A percentile compares a stretch with the other conserved stretches of the same genome.
phyloP scores from a whole-genome alignment of 1,140 invertebrate genomes.

The Orussus abietinus region DNA sequence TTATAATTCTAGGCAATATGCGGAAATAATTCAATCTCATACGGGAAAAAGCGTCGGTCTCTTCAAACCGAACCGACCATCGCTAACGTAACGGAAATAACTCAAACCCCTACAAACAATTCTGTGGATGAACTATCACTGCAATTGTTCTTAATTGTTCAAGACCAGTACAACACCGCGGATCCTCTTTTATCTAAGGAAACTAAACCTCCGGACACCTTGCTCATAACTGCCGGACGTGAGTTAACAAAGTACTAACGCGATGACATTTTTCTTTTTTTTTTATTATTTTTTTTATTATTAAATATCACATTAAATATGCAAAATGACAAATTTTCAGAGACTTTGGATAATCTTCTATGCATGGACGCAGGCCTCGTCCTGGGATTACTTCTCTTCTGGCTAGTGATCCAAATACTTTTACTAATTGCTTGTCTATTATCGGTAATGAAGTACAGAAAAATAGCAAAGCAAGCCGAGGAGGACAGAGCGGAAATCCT shows the following conservation, averaged over 20 bases:
- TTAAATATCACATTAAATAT: conserved; percentile 4
- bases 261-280: not conserved
- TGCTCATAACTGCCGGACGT: conserved; percentile 34
- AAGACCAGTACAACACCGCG: conserved; percentile 29
- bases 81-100: conserved; percentile 7
- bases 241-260: conserved; percentile 14
- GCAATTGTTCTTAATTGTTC: conserved; percentile 44
- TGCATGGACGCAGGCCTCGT: conserved; percentile 38
- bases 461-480: conserved; percentile 37
- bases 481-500: conserved; percentile 44
- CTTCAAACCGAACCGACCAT: conserved; percentile 2
- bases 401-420: conserved; percentile 44
- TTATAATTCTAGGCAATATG: conserved; percentile 34
- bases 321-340: conserved; percentile 22
- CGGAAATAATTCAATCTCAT: conserved; percentile 31
- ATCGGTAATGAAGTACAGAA: conserved; percentile 34
- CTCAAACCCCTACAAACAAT: conserved; percentile 5
- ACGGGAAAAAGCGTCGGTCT: conserved; percentile 36
- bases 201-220: conserved; percentile 28
- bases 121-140: conserved; percentile 39
- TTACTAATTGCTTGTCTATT: conserved; percentile 41
- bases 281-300: conserved; percentile 1
- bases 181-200: conserved; percentile 29
- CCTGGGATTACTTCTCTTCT: conserved; percentile 36
- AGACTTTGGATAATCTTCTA: conserved; percentile 31